A percentile compares a stretch with the other conserved stretches of the same genome.
These are phyloP conservation scores for Sminthurides aquaticus DNA, from an alignment of 2,888 invertebrate species.

Conservation along the genomic window DNA sequence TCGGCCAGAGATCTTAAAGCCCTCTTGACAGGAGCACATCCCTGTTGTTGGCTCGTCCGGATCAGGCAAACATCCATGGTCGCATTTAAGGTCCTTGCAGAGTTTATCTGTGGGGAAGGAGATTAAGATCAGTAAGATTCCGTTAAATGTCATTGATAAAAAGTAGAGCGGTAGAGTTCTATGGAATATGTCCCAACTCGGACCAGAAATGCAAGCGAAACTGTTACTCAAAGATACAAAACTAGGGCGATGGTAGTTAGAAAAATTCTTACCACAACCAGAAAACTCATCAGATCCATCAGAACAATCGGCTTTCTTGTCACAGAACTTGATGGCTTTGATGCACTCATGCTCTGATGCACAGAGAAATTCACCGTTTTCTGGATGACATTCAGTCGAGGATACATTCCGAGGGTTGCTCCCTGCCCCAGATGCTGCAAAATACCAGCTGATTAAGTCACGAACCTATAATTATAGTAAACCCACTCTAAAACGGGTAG, in stretches of 20 bases:
- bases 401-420: constrained; percentile 7
- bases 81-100: constrained; percentile 28
- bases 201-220: neutral
- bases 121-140: too few species aligned
- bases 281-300: constrained; percentile 59
- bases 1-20: constrained; percentile 69
- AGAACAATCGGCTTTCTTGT: constrained; percentile 53
- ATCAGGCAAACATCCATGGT: constrained; percentile 33
- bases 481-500: too few species aligned
- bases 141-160: neutral
- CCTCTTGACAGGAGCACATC: constrained; percentile 82
- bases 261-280: constrained; percentile 44
- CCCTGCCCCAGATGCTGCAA: constrained; percentile 1
- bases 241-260: too few species aligned
- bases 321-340: constrained; percentile 52
- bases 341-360: constrained; percentile 49
- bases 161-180: neutral
- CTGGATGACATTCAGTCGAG: constrained; percentile 24
- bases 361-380: constrained; percentile 33
- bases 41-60: constrained; percentile 15
- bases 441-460: too few species aligned
- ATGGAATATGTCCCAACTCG: neutral
- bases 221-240: too few species aligned
- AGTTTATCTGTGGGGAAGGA: constrained; percentile 16
- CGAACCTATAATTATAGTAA: too few species aligned